Evolutionary conservation across 2,888 invertebrate species (phyloP).

Genomic region (Thumatha senex): DNA sequence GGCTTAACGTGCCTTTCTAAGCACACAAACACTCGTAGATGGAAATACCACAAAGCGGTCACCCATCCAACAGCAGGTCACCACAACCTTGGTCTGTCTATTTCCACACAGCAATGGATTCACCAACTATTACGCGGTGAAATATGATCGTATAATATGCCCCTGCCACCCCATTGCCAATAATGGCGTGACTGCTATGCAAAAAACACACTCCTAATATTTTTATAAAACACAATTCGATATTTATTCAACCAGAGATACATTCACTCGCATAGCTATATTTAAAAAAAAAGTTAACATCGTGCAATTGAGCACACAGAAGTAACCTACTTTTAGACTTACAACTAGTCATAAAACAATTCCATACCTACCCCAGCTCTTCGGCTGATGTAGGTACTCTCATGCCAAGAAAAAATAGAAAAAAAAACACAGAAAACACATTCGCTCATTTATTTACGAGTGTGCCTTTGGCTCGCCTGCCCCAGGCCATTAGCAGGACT

Average conservation of each 20-base stretch:
- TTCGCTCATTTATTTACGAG: slow-evolving; percentile 72
- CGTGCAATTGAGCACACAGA: slow-evolving; percentile 30
- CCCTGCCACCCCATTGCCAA: no score
- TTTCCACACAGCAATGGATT: no score
- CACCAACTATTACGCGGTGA: no score
- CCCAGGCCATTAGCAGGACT: slow-evolving; percentile 66
- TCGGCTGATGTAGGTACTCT: slow-evolving; percentile 28
- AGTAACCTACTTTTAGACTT: slow-evolving; percentile 41
- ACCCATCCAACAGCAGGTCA: no score
- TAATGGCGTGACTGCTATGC: no score
- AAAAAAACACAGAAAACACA: slow-evolving; percentile 51
- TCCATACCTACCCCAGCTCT: slow-evolving; percentile 32
- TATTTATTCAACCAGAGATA: not conserved
- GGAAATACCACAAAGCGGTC: no score
- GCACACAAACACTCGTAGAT: no score
- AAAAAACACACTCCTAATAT: not conserved
- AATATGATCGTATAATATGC: no score
- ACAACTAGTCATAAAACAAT: slow-evolving; percentile 46
- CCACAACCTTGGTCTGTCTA: no score
- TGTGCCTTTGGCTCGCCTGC: slow-evolving; percentile 61
- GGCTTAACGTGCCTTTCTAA: no score
- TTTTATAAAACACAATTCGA: not conserved
- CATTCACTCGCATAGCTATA: slow-evolving; percentile 17
- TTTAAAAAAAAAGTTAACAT: slow-evolving; percentile 14
- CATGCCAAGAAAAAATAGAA: slow-evolving; percentile 49